phyloP scores from a whole-genome alignment of 2,797 vertebrate species.

The Corythornis leucogaster region DNA sequence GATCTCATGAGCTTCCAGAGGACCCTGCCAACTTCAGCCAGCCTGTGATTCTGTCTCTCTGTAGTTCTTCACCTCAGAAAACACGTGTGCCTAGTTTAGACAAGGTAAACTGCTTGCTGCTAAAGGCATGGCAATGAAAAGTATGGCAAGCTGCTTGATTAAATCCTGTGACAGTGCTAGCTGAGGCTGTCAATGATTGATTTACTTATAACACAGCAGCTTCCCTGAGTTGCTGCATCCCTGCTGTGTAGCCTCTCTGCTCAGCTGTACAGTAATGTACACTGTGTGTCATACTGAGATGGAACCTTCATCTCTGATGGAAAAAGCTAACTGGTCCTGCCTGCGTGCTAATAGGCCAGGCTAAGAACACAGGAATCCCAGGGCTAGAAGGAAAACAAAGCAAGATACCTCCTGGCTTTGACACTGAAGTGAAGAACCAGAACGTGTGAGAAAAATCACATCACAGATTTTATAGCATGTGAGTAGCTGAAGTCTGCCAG shows the following conservation, averaged over 20 bases:
- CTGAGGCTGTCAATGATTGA: not conserved
- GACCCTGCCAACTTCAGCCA: not conserved
- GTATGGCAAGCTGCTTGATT: slow-evolving; percentile 6
- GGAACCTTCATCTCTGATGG: not conserved
- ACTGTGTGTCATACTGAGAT: not conserved
- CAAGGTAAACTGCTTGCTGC: not conserved
- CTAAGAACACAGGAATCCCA: not conserved
- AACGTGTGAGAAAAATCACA: slow-evolving; percentile 37
- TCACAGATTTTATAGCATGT: not conserved
- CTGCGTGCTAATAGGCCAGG: accelerated
- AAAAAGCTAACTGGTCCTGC: not conserved
- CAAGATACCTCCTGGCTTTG: not conserved
- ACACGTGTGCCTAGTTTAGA: not conserved
- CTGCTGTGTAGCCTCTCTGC: not conserved
- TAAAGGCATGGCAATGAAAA: not conserved
- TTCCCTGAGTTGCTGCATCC: not conserved
- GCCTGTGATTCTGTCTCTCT: not conserved
- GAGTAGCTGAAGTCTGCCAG: slow-evolving; percentile 11
- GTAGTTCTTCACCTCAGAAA: not conserved
- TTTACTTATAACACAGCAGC: not conserved
- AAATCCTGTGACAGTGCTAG: not conserved
- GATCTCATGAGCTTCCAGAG: not conserved
- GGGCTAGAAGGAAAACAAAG: not conserved
- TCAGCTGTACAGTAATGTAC: not conserved
- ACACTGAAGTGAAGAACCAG: not conserved